Evolutionary conservation across 2,113 vertebrate species (phyloP), one percentile per base, ranked within the genome.

Genomic region (Bothrops jararaca): DNA sequence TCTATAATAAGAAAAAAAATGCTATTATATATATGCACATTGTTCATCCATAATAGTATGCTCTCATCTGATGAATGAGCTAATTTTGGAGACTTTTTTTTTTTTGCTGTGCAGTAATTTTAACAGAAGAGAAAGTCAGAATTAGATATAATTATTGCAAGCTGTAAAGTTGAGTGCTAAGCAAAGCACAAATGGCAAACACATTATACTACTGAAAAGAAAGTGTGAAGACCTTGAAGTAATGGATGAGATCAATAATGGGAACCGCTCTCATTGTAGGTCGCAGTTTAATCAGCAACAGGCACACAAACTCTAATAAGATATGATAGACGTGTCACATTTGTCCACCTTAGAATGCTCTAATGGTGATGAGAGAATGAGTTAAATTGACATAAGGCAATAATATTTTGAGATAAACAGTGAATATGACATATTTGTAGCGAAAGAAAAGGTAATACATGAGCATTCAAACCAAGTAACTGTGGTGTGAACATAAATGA

Each of bases 111-210:
- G 92, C 80, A 92, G 94, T 89, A 96, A 97, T 95, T 95, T 94
- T 95, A 95, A 96, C 74, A 89, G 74, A 89, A 80, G 80, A 53
- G 94, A 96, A 92, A 93, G 88, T 93, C 95, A 96, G 95, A 97
- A 97, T 96, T 95, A 96, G 96, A 96, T 94, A 95, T 96, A 96
- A 96, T 96, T 97, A 97, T 97, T 96, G 96, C 95, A 96, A 95
- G 96, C 95, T 97, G 94, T 94, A 96, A 97, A 96, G 92, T 94
- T 94, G 94, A 92, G 91, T 95, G 96, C 93, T 88, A 93, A 96
- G 96, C 96, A 93, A 94, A 97, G 95, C 95, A 95, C 95, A 96
- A 96, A 97, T 96, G 96, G 96, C 94, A 96, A 93, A 96, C 96
- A 94, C 95, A 97, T 97, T 96, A 97, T 95, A 96, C 95, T 89